Conservation (phyloP, 2,888 invertebrate species). For the Leucania comma region DNA sequence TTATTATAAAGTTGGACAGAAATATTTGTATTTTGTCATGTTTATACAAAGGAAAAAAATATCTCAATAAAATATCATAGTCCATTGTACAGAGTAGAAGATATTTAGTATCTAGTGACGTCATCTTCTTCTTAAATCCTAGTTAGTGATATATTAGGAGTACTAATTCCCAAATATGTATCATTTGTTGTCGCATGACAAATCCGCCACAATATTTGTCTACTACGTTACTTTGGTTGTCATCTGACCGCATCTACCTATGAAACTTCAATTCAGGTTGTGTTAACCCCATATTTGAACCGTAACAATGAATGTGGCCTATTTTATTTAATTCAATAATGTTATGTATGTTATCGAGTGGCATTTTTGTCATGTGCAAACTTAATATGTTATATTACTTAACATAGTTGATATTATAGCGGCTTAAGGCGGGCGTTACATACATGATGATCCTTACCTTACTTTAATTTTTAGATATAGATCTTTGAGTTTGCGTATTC, state of each 20-base stretch:
- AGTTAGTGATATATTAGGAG: conserved; percentile 86
- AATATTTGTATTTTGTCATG: conserved; percentile 90
- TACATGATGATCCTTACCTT: conserved; percentile 83
- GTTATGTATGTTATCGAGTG: conserved; percentile 73
- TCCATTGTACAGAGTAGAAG: conserved; percentile 89
- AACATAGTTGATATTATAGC: conserved; percentile 88
- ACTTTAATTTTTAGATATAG: conserved; percentile 86
- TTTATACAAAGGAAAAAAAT: conserved; percentile 89
- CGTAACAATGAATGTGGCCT: conserved; percentile 88
- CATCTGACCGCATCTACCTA: conserved; percentile 68
- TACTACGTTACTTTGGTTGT: conserved; percentile 73
- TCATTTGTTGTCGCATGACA: conserved; percentile 84
- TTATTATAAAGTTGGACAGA: conserved; percentile 85
- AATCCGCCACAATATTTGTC: conserved; percentile 78
- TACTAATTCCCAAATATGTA: conserved; percentile 86
- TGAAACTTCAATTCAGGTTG: conserved; percentile 76
- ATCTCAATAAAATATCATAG: conserved; percentile 89
- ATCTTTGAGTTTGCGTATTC: conserved; percentile 88
- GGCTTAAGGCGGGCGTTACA: conserved; percentile 88
- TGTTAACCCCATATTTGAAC: conserved; percentile 84
- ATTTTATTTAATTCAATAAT: conserved; percentile 80
- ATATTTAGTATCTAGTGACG: conserved; percentile 86
- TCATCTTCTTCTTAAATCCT: conserved; percentile 86
- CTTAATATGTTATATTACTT: conserved; percentile 84
- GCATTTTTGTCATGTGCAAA: conserved; percentile 86